Base-by-base conservation (phyloP, 2,888 invertebrate genomes). In the Xestobium rufovillosum region DNA sequence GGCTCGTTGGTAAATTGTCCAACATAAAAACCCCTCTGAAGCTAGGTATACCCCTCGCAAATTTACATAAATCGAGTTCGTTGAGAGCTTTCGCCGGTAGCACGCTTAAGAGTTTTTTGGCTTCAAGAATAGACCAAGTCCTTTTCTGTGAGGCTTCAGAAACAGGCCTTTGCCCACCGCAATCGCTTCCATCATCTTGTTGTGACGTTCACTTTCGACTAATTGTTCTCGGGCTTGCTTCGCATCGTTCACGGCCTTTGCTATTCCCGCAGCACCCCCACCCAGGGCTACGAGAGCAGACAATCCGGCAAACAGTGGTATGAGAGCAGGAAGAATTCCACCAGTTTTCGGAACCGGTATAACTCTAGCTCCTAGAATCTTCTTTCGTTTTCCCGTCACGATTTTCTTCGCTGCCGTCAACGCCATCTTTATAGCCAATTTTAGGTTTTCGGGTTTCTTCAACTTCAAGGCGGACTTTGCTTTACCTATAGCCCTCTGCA, bases 1-100 rank as follows among this genome's bases (percentile, higher is more conserved):
- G 42, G 4, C 34, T 42, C 29, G 25, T 32, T 26, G 60, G 65
- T 33, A 66, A 56, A 41, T 55, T 52, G 50, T 61, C 59, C 36
- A 59, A 51, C 52, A 61, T 63, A 28, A 50, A 53, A 42, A 61
- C 52, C 9, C 56, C 59, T 26, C 57, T 48, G 41, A 60, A 59
- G 40, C 56, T 19, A 14, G 51, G 46, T 42, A 57, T 47, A 12
- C 34, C 36, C 43, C 52, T 44, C 44, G 45, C 47, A 41, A 48
- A 55, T 36, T 49, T 49, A 3, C 34, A 15, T 30, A 59, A 44
- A 52, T 60, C 56, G 6, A 38, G 14, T 42, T 59, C 51, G 15
- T 50, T 56, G 34, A 60, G 45, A 14, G 51, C 44, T 39, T 49
- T 49, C 31, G 43, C 33, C 13, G 53, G 58, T 56, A 46, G 44